Evolutionary conservation across 1,140 invertebrate genomes (phyloP).

Genomic region (Propsilocerus akamusi): DNA sequence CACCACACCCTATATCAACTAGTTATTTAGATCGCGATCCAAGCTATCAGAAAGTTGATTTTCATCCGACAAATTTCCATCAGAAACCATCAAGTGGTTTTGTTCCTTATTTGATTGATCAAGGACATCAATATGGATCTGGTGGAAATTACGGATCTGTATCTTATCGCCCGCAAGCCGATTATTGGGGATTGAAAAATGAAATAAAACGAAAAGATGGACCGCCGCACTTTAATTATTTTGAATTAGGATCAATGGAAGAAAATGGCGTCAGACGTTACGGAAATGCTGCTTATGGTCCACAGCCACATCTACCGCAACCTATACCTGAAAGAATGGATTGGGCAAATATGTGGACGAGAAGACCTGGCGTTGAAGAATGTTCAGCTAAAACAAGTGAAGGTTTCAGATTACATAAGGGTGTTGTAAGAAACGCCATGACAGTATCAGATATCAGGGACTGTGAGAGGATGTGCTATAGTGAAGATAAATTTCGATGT

Average conservation of each 20-base stretch:
- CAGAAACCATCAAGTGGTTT: slow-evolving; percentile 16
- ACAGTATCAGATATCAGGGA: slow-evolving; percentile 44
- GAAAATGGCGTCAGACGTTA: slow-evolving; percentile 9
- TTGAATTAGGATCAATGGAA: slow-evolving; percentile 13
- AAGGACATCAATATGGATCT: slow-evolving; percentile 15
- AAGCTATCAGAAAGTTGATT: too few species aligned
- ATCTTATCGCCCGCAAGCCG: slow-evolving; percentile 11
- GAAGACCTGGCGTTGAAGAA: slow-evolving; percentile 27
- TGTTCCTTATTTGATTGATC: slow-evolving; percentile 19
- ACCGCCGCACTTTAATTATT: slow-evolving; percentile 21
- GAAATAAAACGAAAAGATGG: slow-evolving; percentile 17
- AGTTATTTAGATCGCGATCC: slow-evolving; percentile 21
- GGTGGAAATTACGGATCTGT: slow-evolving; percentile 23
- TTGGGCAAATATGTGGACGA: slow-evolving; percentile 17
- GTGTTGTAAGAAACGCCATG: slow-evolving; percentile 39
- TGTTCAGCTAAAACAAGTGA: slow-evolving; percentile 52
- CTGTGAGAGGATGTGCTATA: slow-evolving; percentile 50
- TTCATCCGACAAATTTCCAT: slow-evolving; percentile 14
- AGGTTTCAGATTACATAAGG: slow-evolving; percentile 47
- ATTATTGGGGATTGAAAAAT: slow-evolving; percentile 18
- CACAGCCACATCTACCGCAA: slow-evolving; percentile 9
- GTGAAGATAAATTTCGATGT: slow-evolving; percentile 48
- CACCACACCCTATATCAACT: too few species aligned
- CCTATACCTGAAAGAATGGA: slow-evolving; percentile 12
- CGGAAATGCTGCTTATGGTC: slow-evolving; percentile 15